Base-by-base conservation (phyloP, 2,113 vertebrate genomes). In the Stegostoma tigrinum region DNA sequence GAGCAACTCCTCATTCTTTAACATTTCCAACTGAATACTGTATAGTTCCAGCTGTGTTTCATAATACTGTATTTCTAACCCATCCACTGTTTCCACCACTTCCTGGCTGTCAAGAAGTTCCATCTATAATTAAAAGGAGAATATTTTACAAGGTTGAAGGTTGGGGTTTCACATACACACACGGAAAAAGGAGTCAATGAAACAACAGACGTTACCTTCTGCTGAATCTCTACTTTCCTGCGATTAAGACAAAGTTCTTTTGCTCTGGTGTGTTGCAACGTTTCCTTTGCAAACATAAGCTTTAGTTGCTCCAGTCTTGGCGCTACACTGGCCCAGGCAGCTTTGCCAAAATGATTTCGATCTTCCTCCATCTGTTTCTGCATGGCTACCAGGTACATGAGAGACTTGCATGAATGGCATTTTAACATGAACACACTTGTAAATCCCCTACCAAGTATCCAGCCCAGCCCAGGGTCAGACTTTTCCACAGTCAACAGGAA, bases 1-100 rank as follows among this genome's bases (percentile, higher is more conserved):
- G 95, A 99, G 98, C 97, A 98, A 97, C 96, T 99, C 99, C 97
- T 99, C 99, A 75, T 98, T 98, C 97, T 98, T 99, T 96, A 99
- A 96, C 96, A 98, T 98, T 96, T 99, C 98, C 94, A 99, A 98
- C 96, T 99, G 98, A 96, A 98, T 96, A 94, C 99, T 98, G n/a
- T 99, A 99, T 0, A 99, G 96, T 89, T 99, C 98, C 96, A 99
- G 96, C 64, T 99, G 99, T 0, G 97, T 97, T 97, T 99, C 98
- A 24, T 99, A 99, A 97, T 98, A 99, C 23, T 98, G 97, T 96
- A 99, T 97, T 97, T 99, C 99, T 96, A 99, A 97, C 96, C 98
- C 97, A 95, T 99, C 98, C 64, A 99, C 97, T 0, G 96, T 85
- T 96, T 93, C 94, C n/a, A 96, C 95, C 38, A 96, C 96, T 75